These are phyloP conservation scores for Cheumatopsyche charites DNA, from an alignment of 1,140 invertebrate species.

Conservation along the genomic window DNA sequence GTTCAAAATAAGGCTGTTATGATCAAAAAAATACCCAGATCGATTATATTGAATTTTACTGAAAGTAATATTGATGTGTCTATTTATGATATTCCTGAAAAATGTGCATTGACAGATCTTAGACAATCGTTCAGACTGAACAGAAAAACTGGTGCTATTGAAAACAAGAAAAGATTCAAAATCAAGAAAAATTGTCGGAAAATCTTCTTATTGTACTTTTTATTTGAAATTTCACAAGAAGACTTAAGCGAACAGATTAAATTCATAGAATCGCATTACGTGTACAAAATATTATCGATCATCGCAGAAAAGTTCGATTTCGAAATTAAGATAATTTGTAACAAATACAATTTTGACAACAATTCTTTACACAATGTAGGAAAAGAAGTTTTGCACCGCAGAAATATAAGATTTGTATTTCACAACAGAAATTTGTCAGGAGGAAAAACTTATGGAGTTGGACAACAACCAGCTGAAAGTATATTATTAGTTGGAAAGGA, in stretches of 20 bases:
- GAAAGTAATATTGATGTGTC: background rate
- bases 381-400: background rate
- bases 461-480: background rate
- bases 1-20: background rate
- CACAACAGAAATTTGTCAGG: background rate
- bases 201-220: too few species aligned
- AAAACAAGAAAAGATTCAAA: too few species aligned
- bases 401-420: background rate
- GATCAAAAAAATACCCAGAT: background rate
- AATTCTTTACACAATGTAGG: background rate
- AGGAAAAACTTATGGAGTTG: background rate
- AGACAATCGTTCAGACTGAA: background rate
- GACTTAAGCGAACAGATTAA: too few species aligned
- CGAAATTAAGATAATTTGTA: background rate
- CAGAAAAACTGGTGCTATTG: background rate
- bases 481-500: background rate
- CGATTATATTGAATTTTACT: background rate
- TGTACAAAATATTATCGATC: background rate
- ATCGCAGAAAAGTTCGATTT: background rate
- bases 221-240: too few species aligned
- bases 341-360: background rate
- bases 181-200: too few species aligned
- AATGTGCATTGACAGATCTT: background rate
- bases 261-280: background rate
- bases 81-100: background rate